Percentiles rank a stretch among this genome's conserved stretches.
These are phyloP conservation scores for Rotaria magnacalcarata DNA, from an alignment of 2,888 invertebrate species.

Conservation along the genomic window DNA sequence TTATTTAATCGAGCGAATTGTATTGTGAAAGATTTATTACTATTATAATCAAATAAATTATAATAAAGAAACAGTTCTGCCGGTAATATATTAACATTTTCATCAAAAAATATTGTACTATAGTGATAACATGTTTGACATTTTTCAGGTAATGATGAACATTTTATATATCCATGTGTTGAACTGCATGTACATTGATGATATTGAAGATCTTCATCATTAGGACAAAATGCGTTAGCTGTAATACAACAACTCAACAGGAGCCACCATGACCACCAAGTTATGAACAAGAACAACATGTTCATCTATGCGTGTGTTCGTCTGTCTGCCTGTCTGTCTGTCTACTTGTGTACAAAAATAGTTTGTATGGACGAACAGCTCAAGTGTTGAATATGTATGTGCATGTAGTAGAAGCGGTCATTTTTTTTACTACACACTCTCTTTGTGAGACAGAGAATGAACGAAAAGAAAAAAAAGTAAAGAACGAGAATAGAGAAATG, in stretches of 20 bases:
- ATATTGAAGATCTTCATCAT: not conserved
- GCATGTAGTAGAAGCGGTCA: not conserved
- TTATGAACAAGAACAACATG: not conserved
- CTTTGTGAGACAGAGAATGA: not conserved
- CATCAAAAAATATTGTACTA: not conserved
- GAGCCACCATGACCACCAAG: not conserved
- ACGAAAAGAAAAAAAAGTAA: not conserved
- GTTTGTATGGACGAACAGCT: not conserved
- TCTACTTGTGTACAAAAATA: not conserved
- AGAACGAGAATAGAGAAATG: not conserved
- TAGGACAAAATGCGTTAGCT: not conserved
- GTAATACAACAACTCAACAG: not conserved
- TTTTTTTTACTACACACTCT: not conserved
- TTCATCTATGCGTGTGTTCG: not conserved
- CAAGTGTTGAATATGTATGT: not conserved
- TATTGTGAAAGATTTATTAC: not conserved
- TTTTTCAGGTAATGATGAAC: not conserved
- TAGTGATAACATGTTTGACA: not conserved
- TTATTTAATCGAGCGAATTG: not conserved
- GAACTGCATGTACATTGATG: not conserved
- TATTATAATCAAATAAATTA: not conserved
- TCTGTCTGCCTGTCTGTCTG: not conserved
- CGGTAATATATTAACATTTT: not conserved
- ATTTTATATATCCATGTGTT: not conserved
- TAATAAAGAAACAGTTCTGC: not conserved